These are phyloP conservation scores for Trichogramma evanescens DNA, from an alignment of 2,888 invertebrate genomes.

Conservation along the genomic window DNA sequence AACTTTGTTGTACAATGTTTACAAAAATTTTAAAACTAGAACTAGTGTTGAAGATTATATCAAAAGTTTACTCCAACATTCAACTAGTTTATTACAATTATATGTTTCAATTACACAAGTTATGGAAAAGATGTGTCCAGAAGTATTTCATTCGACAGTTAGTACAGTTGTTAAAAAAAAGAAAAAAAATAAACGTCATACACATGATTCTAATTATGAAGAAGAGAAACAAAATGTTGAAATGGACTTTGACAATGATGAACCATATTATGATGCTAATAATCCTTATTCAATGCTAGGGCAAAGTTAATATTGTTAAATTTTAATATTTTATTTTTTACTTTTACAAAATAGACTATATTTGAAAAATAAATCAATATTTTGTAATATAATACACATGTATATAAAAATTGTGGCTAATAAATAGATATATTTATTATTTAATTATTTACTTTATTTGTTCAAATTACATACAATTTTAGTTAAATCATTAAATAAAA, in stretches of 20 bases:
- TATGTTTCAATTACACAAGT: slow-evolving; percentile 30
- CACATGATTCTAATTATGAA: not conserved
- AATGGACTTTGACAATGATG: too few species aligned
- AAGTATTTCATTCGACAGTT: slow-evolving; percentile 10
- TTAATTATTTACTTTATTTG: not conserved
- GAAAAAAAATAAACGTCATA: slow-evolving; percentile 30
- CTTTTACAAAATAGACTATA: not conserved
- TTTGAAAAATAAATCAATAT: not conserved
- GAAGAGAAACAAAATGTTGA: not conserved
- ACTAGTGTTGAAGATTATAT: slow-evolving; percentile 53
- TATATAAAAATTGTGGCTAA: not conserved
- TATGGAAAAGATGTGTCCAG: slow-evolving; percentile 24
- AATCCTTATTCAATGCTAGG: slow-evolving; percentile 11
- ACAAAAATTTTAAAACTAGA: slow-evolving; percentile 56
- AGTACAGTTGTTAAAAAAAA: slow-evolving; percentile 24
- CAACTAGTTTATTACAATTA: slow-evolving; percentile 39
- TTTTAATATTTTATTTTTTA: too few species aligned
- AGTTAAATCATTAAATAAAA: not conserved
- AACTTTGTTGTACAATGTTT: slow-evolving; percentile 69
- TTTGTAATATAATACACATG: not conserved
- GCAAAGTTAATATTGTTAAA: too few species aligned
- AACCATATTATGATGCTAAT: slow-evolving; percentile 25
- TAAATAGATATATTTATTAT: too few species aligned
- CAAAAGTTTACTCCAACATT: slow-evolving; percentile 35
- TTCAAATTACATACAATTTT: slow-evolving; percentile 11